Evolutionary conservation across 1,140 invertebrate genomes (phyloP), one percentile per base, ranked within the genome.

Genomic region (Helicorthomorpha holstii): DNA sequence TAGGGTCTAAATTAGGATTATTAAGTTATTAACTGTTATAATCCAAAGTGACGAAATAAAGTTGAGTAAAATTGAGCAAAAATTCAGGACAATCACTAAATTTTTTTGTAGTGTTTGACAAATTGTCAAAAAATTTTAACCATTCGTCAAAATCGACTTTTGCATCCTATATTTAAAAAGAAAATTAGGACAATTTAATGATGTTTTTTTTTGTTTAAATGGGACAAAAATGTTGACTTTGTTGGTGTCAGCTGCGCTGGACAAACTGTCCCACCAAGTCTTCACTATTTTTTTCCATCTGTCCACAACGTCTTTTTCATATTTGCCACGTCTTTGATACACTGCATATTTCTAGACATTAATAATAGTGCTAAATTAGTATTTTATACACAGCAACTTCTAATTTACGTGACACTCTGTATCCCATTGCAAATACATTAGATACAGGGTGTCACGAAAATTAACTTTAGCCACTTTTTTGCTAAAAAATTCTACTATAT

Each of bases 81-180:
- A 64, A 64, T 50, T 64, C 62, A 14, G 62, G 62, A 12, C 64
- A 45, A 12, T 64, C 59, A 27, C 53, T 56, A 45, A 50, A 50
- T 14, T 38, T 47, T 50, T 60, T 64, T 1, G 57, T 64, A n/a
- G 58, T 59, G 22, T 49, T 42, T 7, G 59, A 61, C 14, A 64
- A 10, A 46, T 57, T 61, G 14, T 60, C 55, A 49, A 64, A 64
- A 52, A 63, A 64, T 49, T 57, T 42, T 2, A 64, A 41, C 63
- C 63, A 64, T 51, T 64, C 63, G n/a, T 63, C 58, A 48, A 64
- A 64, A 48, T 64, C 63, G 1, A 64, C 63, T 21, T 55, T 41
- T 26, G 51, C 55, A 48, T 63, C 62, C 62, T 63, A 42, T 16
- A 38, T 19, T 26, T 49, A n/a, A n/a, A n/a, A n/a, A n/a, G n/a